Percentiles rank a stretch among this genome's conserved stretches.
Evolutionary conservation across 2,888 invertebrate species (phyloP).

Genomic region (Parnassius mnemosyne): DNA sequence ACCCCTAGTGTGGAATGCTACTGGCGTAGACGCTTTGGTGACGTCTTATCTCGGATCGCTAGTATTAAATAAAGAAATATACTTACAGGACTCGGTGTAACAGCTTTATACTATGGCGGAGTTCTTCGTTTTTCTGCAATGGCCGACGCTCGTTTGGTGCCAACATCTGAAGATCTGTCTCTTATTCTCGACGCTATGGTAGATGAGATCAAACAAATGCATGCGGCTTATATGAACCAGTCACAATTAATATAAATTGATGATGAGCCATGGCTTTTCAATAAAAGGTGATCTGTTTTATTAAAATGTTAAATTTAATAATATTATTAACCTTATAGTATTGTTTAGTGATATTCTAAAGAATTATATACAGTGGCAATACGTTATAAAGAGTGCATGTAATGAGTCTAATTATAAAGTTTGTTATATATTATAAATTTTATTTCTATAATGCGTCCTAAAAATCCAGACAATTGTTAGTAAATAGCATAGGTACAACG

Average conservation of each 20-base stretch:
- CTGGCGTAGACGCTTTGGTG: too few relatives aligned
- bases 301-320: not conserved
- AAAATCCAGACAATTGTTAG: too few relatives aligned
- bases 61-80: not conserved
- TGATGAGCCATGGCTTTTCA: conserved; percentile 44
- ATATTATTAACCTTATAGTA: too few relatives aligned
- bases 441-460: not conserved
- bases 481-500: too few relatives aligned
- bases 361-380: too few relatives aligned
- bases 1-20: too few relatives aligned
- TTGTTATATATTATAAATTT: not conserved
- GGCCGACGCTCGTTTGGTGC: conserved; percentile 66
- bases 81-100: conserved; percentile 59
- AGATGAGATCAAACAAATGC: conserved; percentile 49
- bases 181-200: conserved; percentile 63
- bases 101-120: conserved; percentile 71
- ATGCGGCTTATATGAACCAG: conserved; percentile 39
- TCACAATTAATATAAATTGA: not conserved
- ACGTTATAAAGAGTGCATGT: too few relatives aligned
- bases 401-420: not conserved
- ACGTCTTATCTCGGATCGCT: too few relatives aligned
- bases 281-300: conserved; percentile 44
- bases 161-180: conserved; percentile 50
- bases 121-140: conserved; percentile 67
- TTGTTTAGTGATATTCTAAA: too few relatives aligned